A percentile compares a stretch with the other conserved stretches of the same genome.
Conservation (phyloP, 2,113 vertebrate genomes). For the Syngnathus scovelli region DNA sequence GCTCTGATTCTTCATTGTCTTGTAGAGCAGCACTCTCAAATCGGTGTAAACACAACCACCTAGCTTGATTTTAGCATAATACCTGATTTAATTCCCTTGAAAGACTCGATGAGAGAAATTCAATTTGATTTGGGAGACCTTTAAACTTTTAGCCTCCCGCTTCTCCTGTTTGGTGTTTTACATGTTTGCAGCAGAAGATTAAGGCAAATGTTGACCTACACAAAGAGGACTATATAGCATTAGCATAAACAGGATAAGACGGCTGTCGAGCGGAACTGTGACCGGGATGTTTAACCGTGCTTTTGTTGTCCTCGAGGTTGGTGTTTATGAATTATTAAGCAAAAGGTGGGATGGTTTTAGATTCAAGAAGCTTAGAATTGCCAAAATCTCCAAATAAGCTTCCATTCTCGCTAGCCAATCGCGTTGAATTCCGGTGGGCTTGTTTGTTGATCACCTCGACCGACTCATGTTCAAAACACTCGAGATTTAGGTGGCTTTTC, state of each 20-base stretch:
- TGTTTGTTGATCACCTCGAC: slow-evolving; percentile 75
- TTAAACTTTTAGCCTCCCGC: slow-evolving; percentile 39
- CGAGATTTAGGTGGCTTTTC: slow-evolving; percentile 77
- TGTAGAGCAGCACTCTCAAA: slow-evolving; percentile 52
- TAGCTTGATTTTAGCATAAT: slow-evolving; percentile 27
- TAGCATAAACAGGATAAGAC: slow-evolving; percentile 58
- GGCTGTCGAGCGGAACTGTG: slow-evolving; percentile 61
- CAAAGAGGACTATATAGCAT: slow-evolving; percentile 43
- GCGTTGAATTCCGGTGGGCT: slow-evolving; percentile 60
- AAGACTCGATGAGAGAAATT: slow-evolving; percentile 22
- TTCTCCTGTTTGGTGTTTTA: slow-evolving; percentile 18
- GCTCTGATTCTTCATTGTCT: slow-evolving; percentile 64
- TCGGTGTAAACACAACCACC: slow-evolving; percentile 39
- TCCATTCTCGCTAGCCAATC: slow-evolving; percentile 72
- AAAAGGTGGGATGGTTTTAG: slow-evolving; percentile 78
- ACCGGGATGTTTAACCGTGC: slow-evolving; percentile 53
- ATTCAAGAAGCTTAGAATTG: slow-evolving; percentile 78
- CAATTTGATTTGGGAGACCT: slow-evolving; percentile 8
- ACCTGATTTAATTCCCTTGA: slow-evolving; percentile 32
- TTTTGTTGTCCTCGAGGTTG: slow-evolving; percentile 74
- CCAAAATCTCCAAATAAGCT: slow-evolving; percentile 75
- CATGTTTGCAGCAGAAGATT: slow-evolving; percentile 30
- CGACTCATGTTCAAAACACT: slow-evolving; percentile 75
- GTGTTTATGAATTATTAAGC: slow-evolving; percentile 73
- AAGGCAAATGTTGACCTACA: slow-evolving; percentile 42